Conservation (phyloP, 2,888 invertebrate genomes). For the Hipparchia semele region DNA sequence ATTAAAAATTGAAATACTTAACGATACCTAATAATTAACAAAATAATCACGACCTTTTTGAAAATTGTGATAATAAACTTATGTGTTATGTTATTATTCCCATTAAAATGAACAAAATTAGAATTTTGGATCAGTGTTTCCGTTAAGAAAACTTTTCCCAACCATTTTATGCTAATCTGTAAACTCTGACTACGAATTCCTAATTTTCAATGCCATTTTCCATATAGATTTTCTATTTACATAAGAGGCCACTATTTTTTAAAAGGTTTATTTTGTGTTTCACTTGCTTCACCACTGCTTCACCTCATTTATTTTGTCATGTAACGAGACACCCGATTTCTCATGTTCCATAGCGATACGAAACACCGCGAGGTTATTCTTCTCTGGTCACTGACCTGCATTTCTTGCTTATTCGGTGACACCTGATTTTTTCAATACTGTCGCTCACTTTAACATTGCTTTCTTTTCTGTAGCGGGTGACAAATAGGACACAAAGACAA, state of each 20-base stretch:
- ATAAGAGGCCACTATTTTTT: not conserved
- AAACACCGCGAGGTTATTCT: slow-evolving; percentile 48
- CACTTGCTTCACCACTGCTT: slow-evolving; percentile 29
- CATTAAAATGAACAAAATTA: no score
- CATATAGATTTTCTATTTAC: not conserved
- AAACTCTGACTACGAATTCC: no score
- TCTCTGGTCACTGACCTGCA: slow-evolving; percentile 64
- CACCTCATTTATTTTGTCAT: slow-evolving; percentile 41
- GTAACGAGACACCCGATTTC: slow-evolving; percentile 50
- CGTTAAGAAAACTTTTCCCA: no score
- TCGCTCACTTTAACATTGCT: slow-evolving; percentile 49
- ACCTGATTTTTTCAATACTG: slow-evolving; percentile 50
- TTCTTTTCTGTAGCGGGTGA: slow-evolving; percentile 50
- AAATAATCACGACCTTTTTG: no score
- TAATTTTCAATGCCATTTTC: not conserved
- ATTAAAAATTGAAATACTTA: no score
- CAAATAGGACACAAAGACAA: slow-evolving; percentile 57
- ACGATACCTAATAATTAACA: no score
- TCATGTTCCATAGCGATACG: slow-evolving; percentile 55
- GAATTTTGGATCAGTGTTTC: no score
- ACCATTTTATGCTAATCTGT: no score
- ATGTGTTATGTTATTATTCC: no score
- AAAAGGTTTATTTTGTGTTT: slow-evolving; percentile 11
- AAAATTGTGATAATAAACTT: no score
- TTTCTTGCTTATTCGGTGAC: slow-evolving; percentile 50